These are phyloP conservation scores for Andrena hattorfiana DNA, from an alignment of 2,888 invertebrate species.

Conservation along the genomic window DNA sequence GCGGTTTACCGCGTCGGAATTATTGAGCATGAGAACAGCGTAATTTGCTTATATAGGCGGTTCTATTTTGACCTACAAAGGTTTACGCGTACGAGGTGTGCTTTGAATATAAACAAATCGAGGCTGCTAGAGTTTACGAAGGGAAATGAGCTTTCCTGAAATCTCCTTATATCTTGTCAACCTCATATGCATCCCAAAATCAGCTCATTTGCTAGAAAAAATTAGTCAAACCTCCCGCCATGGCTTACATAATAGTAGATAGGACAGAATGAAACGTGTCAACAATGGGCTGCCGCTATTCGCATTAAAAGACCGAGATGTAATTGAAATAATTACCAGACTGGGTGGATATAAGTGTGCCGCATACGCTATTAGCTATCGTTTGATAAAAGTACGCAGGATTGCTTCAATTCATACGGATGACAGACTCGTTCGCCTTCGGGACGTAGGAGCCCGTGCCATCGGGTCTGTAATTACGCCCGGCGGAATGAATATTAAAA, in stretches of 20 bases:
- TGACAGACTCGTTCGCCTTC: not conserved
- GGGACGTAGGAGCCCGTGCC: constrained; percentile 4
- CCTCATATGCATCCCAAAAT: too few relatives aligned
- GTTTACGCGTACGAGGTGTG: not conserved
- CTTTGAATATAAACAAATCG: constrained; percentile 14
- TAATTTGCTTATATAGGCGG: constrained; percentile 17
- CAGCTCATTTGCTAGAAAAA: too few relatives aligned
- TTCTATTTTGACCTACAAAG: not conserved
- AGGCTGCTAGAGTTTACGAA: not conserved
- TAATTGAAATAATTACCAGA: not conserved
- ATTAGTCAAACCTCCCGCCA: too few relatives aligned
- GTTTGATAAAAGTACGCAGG: not conserved
- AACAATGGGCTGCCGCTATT: not conserved
- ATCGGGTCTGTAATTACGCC: constrained; percentile 46
- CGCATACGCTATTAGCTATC: not conserved
- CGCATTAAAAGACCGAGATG: not conserved
- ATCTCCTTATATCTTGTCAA: too few relatives aligned
- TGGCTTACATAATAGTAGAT: too few relatives aligned
- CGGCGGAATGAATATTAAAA: constrained; percentile 51
- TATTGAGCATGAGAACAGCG: constrained; percentile 20
- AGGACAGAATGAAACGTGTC: too few relatives aligned
- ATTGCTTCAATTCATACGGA: constrained; percentile 29
- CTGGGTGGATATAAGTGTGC: not conserved
- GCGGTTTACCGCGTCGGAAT: constrained; percentile 32
- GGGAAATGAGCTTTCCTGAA: too few relatives aligned